Conservation (phyloP, 2,888 invertebrate genomes). For the Onchidella celtica region DNA sequence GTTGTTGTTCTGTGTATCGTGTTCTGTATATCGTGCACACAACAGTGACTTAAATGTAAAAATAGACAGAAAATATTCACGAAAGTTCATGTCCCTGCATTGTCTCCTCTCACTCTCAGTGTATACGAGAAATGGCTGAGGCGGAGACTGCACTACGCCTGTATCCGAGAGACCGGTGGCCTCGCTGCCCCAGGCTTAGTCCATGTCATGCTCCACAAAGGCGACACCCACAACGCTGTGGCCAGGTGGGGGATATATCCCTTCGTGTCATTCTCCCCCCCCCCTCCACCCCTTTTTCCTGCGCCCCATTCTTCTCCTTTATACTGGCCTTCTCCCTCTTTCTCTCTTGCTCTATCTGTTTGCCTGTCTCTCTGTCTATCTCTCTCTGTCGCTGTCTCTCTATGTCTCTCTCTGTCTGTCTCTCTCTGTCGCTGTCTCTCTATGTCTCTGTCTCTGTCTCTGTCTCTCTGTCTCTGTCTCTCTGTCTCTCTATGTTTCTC, state of each 20-base stretch:
- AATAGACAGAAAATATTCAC: too few relatives aligned
- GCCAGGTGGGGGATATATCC: conserved; percentile 36
- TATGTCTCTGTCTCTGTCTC: too few relatives aligned
- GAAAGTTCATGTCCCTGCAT: too few relatives aligned
- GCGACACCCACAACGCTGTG: neutral
- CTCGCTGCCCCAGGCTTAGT: conserved; percentile 28
- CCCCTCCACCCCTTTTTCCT: too few relatives aligned
- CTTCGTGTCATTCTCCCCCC: neutral
- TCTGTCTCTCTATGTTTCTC: too few relatives aligned
- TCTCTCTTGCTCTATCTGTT: too few relatives aligned
- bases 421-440: neutral
- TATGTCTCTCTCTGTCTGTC: neutral
- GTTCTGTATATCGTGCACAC: too few relatives aligned
- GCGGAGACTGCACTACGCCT: conserved; percentile 34
- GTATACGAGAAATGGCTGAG: conserved; percentile 41
- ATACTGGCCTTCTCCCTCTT: too few relatives aligned
- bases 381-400: neutral
- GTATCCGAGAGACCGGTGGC: conserved; percentile 29
- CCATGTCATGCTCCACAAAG: conserved; percentile 28
- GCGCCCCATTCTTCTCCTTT: neutral
- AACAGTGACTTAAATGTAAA: too few relatives aligned
- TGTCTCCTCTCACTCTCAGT: too few relatives aligned
- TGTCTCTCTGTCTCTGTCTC: neutral
- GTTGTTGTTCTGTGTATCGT: too few relatives aligned
- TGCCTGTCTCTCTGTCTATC: conserved; percentile 7